A percentile compares a stretch with the other conserved stretches of the same genome.
Conservation (phyloP, 2,888 invertebrate genomes). For the Oscheius myriophilus region DNA sequence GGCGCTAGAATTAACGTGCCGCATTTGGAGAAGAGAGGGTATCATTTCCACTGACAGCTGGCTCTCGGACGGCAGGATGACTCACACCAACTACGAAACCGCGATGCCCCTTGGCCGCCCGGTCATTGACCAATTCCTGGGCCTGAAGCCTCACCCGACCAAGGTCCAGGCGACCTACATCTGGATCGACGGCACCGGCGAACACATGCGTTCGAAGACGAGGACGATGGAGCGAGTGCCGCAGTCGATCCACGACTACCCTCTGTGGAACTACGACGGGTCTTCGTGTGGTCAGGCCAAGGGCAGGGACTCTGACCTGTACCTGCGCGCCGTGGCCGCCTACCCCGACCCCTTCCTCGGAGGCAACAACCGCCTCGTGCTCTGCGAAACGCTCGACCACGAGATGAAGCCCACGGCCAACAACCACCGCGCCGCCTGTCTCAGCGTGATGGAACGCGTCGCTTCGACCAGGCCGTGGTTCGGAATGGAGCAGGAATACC, state of each 20-base stretch:
- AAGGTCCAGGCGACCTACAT: constrained; percentile 81
- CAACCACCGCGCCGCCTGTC: constrained; percentile 72
- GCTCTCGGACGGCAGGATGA: no score
- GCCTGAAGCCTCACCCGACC: constrained; percentile 54
- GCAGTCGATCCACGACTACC: constrained; percentile 78
- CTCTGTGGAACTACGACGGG: constrained; percentile 92
- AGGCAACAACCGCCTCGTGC: constrained; percentile 57
- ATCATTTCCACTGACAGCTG: no score
- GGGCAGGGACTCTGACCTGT: constrained; percentile 70
- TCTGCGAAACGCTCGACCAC: constrained; percentile 80
- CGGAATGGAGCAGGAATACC: constrained; percentile 75
- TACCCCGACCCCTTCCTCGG: constrained; percentile 66
- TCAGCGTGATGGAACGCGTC: constrained; percentile 72
- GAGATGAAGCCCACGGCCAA: constrained; percentile 82
- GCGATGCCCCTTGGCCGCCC: constrained; percentile 45
- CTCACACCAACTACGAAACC: no score
- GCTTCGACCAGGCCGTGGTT: constrained; percentile 73
- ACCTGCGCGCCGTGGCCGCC: constrained; percentile 51
- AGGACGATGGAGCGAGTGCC: constrained; percentile 85
- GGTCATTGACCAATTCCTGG: constrained; percentile 53
- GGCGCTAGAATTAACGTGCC: no score
- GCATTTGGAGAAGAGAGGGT: no score
- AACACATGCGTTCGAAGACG: constrained; percentile 85
- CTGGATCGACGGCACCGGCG: constrained; percentile 96
- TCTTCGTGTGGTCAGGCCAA: constrained; percentile 84